phyloP scores from a whole-genome alignment of 2,113 vertebrate species.

The Puntigrus tetrazona region DNA sequence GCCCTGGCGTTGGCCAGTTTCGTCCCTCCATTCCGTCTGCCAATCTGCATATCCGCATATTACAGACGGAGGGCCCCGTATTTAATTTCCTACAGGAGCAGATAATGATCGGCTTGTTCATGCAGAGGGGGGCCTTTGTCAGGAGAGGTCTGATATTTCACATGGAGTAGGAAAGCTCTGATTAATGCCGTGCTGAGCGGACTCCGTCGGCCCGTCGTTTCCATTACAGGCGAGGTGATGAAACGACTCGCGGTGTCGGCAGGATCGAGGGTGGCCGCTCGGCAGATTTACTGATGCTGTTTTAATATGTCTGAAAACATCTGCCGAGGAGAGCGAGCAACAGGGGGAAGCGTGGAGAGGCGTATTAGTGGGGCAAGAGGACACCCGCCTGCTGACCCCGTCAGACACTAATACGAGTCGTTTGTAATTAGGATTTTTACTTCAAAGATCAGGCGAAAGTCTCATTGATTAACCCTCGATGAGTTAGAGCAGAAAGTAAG shows the following conservation, averaged over 20 bases:
- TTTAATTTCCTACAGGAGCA: conserved; percentile 98
- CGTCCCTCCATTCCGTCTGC: conserved; percentile 71
- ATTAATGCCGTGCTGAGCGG: conserved; percentile 60
- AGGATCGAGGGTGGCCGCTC: conserved; percentile 24
- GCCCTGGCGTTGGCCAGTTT: conserved; percentile 79
- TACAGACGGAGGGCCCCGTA: conserved; percentile 80
- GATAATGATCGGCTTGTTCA: conserved; percentile 94
- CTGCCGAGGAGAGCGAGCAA: conserved; percentile 32
- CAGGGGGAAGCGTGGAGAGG: neutral
- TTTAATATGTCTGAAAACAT: conserved; percentile 58
- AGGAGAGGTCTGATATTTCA: conserved; percentile 77
- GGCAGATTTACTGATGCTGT: conserved; percentile 58
- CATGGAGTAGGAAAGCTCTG: conserved; percentile 55
- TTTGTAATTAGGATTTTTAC: conserved; percentile 14
- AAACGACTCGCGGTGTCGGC: conserved; percentile 34
- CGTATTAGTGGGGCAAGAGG: neutral
- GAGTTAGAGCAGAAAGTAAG: neutral
- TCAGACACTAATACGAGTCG: neutral
- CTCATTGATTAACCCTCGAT: neutral
- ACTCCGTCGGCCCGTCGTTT: conserved; percentile 52
- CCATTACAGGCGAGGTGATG: conserved; percentile 59
- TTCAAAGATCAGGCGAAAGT: neutral
- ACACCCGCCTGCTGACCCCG: neutral
- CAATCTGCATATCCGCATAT: conserved; percentile 97
- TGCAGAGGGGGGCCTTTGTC: conserved; percentile 88